Evolutionary conservation across 1,140 invertebrate genomes (phyloP).

Genomic region (Scaptomyza graminum): DNA sequence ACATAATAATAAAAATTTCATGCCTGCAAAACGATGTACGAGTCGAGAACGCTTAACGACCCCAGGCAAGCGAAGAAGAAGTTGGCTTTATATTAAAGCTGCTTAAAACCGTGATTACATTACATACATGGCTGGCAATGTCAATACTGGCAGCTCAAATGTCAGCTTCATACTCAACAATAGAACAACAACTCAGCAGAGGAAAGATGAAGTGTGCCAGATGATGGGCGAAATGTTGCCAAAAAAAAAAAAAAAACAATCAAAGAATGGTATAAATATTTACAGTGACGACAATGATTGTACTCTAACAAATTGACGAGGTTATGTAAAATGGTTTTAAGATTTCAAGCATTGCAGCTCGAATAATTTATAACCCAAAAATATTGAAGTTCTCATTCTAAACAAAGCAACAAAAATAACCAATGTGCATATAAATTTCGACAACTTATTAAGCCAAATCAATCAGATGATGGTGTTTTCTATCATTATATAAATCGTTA

Average conservation of each 20-base stretch:
- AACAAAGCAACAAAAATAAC: no score
- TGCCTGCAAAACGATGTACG: constrained; percentile 40
- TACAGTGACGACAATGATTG: background rate
- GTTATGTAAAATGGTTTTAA: background rate
- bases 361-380: no score
- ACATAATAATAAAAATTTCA: constrained; percentile 80
- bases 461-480: background rate
- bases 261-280: background rate
- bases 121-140: constrained; percentile 61
- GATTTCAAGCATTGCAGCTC: background rate
- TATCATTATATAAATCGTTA: background rate
- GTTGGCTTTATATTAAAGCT: constrained; percentile 62
- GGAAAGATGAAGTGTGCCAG: constrained; percentile 43
- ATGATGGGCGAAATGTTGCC: constrained; percentile 72
- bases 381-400: no score
- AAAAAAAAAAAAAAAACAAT: constrained; percentile 10
- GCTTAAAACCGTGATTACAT: constrained; percentile 75
- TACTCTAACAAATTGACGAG: constrained; percentile 14
- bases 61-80: background rate
- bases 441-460: background rate
- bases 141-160: constrained; percentile 11
- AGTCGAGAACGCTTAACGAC: constrained; percentile 5
- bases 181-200: constrained; percentile 15
- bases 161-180: constrained; percentile 15
- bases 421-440: no score